These are phyloP conservation scores for Chelonus formosanus DNA, from an alignment of 2,888 invertebrate genomes.

Conservation along the genomic window DNA sequence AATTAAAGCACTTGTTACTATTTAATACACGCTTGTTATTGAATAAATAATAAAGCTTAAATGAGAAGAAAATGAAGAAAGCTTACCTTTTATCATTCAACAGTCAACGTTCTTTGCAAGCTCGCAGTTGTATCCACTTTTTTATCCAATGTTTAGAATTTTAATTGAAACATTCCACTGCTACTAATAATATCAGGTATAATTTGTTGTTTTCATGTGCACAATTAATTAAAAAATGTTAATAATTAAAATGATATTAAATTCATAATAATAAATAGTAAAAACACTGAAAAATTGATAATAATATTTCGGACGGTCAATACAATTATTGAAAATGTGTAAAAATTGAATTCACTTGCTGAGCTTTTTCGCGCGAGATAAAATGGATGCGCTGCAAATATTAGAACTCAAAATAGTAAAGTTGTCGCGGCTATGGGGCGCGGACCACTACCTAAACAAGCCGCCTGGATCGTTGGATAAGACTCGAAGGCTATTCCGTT, in stretches of 20 bases:
- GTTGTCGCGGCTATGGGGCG: slow-evolving; percentile 61
- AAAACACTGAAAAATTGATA: too few species aligned
- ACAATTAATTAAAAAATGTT: too few species aligned
- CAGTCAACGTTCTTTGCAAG: slow-evolving; percentile 23
- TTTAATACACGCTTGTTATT: neutral
- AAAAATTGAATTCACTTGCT: too few species aligned
- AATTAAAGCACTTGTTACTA: neutral
- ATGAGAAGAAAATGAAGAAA: neutral
- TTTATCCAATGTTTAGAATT: slow-evolving; percentile 15
- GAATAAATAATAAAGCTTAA: neutral
- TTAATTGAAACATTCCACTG: neutral
- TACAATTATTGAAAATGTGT: too few species aligned
- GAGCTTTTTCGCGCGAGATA: too few species aligned
- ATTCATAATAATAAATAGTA: too few species aligned
- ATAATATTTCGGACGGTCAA: too few species aligned
- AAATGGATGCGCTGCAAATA: neutral
- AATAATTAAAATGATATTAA: too few species aligned
- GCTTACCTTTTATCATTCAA: slow-evolving; percentile 24
- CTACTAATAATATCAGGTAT: too few species aligned
- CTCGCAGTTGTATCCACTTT: slow-evolving; percentile 20
- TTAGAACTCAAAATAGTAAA: slow-evolving; percentile 33
- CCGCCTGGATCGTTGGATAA: slow-evolving; percentile 64
- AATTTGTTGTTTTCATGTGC: too few species aligned
- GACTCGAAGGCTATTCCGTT: slow-evolving; percentile 61
- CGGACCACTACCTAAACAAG: slow-evolving; percentile 63